These are phyloP conservation scores for Anthrax anthrax DNA, from an alignment of 2,888 invertebrate genomes.

Conservation along the genomic window DNA sequence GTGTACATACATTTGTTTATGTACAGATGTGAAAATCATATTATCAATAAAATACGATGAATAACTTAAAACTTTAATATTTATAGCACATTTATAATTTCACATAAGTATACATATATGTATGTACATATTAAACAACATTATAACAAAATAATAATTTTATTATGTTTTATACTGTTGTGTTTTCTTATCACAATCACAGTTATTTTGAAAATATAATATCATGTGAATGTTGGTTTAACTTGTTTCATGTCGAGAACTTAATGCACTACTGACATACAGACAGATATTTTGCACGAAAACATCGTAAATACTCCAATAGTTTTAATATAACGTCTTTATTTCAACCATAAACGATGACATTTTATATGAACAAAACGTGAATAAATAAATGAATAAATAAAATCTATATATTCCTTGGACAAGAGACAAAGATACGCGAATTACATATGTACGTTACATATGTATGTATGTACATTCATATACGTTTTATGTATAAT, in stretches of 20 bases:
- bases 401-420: neutral
- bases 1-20: no score
- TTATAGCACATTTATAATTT: no score
- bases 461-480: no score
- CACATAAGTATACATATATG: no score
- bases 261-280: conserved; percentile 5
- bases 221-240: neutral
- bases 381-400: conserved; percentile 9
- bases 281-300: conserved; percentile 8
- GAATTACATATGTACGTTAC: no score
- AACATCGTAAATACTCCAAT: conserved; percentile 1
- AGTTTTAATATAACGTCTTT: conserved; percentile 6
- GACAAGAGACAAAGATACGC: no score
- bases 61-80: no score
- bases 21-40: no score
- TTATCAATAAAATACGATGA: no score
- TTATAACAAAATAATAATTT: neutral
- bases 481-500: no score
- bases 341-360: conserved; percentile 9
- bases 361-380: conserved; percentile 7
- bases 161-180: neutral
- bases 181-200: neutral
- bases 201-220: neutral
- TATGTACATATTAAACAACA: no score
- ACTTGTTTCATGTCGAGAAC: neutral